Evolutionary conservation across 2,113 vertebrate genomes (phyloP), one percentile per base, ranked within the genome.

Genomic region (Castor canadensis): DNA sequence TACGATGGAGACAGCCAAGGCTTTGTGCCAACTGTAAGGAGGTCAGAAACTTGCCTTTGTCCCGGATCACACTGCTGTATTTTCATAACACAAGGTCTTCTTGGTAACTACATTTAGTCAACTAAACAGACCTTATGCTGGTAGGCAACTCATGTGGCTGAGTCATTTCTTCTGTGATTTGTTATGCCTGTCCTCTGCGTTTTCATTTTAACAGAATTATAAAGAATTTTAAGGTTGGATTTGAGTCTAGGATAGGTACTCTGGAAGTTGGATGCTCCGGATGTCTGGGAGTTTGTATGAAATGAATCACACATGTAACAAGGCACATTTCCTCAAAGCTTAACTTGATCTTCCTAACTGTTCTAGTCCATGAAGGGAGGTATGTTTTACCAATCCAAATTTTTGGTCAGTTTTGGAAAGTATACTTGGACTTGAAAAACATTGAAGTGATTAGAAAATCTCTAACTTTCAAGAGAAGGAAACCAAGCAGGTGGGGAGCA

Each of bases 1-100:
- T 1, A 49, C 0, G 4, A 56, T 28, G 26, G 4, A 9, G 30
- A 49, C 17, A 15, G 45, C 16, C 60, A 15, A 22, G 47, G 16
- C 64, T 28, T 6, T 1, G 11, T 0, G 1, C 75, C 69, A 62
- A 11, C 26, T 2, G 11, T 0, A 0, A 26, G 24, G 64, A 56
- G 35, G 28, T 32, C 19, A 17, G 72, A 58, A 1, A 24, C 24
- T n/a, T 40, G 8, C 71, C 49, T 89, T 13, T 16, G 22, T 13
- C 4, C 1, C 0, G 0, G 0, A 38, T 3, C 9, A 9, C 7
- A 6, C 8, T 1, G 32, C 54, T 45, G 0, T 26, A 8, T 40
- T 89, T 52, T 43, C 9, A 17, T 17, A 12, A 66, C 16, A 54
- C 28, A 43, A 16, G 6, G 10, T 91, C 52, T 54, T 58, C 26